Base-by-base conservation (phyloP, 2,797 vertebrate genomes). In the Lepilemur septentrionalis region DNA sequence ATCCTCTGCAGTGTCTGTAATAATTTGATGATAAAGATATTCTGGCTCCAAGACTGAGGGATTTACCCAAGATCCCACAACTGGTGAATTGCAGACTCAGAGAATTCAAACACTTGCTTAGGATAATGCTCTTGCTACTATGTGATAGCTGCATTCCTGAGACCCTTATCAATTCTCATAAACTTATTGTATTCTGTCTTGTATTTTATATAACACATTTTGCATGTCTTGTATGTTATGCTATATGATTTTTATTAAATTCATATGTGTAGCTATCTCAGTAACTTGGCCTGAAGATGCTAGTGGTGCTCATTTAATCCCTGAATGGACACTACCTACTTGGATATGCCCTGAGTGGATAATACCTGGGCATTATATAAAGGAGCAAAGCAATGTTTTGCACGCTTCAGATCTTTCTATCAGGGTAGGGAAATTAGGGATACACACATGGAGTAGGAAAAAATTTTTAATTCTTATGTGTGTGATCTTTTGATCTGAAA, bases 281-380 rank as follows among this genome's bases (percentile, higher is more conserved):
- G 41, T 95, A 87, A 95, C 28, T 84, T 91, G 22, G 79, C 38
- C 52, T 52, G 65, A 97, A 93, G 69, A 92, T 87, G 32, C 73
- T 85, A 79, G 35, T 46, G 78, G 48, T 61, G 52, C 80, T 88
- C 20, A 90, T 75, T 93, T 79, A 80, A 23, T 80, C 17, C 38
- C 25, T 57, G 11, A 73, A 35, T 69, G 50, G 41, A 59, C 32
- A 17, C 35, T 65, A 30, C 18, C 35, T 65, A 30, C 18, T 1
- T 82, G 59, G 13, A n/a, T 46, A 38, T 23, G 35, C 25, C 30
- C 25, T 57, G 22, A 75, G 38, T 70, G 30, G 38, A 48, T 32
- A 13, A n/a, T 50, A n/a, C 23, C 2, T 81, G 32, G 6, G 15
- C 4, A 41, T 3, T 52, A 48, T 32, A 23, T 57, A 78, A 73